Evolutionary conservation across 2,888 invertebrate genomes (phyloP).

Genomic region (Tiliacea aurago): DNA sequence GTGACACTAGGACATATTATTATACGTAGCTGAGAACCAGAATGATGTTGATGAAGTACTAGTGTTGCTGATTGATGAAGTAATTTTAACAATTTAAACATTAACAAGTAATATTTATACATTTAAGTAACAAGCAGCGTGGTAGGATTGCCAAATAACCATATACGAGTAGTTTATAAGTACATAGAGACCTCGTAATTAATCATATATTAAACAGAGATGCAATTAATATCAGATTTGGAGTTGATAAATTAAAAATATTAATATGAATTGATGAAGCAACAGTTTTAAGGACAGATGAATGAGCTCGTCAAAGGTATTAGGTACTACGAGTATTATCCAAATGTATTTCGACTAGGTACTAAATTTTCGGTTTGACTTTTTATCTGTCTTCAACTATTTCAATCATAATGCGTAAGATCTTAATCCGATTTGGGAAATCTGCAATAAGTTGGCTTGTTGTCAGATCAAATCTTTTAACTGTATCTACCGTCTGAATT

Average conservation of each 20-base stretch:
- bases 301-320: background rate
- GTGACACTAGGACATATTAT: background rate
- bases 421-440: too few relatives aligned
- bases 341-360: background rate
- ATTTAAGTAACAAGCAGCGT: constrained; percentile 19
- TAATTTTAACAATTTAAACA: too few relatives aligned
- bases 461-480: background rate
- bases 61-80: background rate
- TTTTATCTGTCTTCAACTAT: background rate
- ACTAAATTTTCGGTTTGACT: background rate
- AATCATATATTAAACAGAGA: constrained; percentile 34
- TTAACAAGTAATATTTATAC: background rate
- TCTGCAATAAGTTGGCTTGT: background rate
- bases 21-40: background rate
- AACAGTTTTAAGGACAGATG: background rate
- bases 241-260: constrained; percentile 7
- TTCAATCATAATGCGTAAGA: background rate
- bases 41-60: background rate
- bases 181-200: constrained; percentile 13
- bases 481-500: background rate
- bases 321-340: too few relatives aligned
- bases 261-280: background rate
- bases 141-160: constrained; percentile 26
- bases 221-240: constrained; percentile 15
- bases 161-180: background rate